A percentile compares a stretch with the other conserved stretches of the same genome.
These are phyloP conservation scores for Prolemur simus DNA, from an alignment of 2,113 vertebrate genomes.

Conservation along the genomic window DNA sequence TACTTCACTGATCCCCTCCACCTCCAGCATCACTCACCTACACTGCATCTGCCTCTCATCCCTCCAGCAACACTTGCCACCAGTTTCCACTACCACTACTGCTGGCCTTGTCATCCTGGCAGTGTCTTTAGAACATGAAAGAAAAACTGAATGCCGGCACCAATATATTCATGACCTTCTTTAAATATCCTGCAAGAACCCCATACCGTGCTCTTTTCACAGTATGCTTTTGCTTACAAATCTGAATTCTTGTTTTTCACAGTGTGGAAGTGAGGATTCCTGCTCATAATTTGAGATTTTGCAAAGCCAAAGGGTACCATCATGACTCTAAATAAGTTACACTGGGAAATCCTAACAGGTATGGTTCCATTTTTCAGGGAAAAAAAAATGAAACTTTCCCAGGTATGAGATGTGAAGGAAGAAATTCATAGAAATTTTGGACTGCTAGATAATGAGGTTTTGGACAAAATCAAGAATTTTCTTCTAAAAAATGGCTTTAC, in stretches of 20 bases:
- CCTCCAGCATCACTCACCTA: not conserved
- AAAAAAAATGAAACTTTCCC: not conserved
- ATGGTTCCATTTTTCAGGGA: not conserved
- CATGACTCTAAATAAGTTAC: not conserved
- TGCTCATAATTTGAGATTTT: not conserved
- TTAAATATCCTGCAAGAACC: not conserved
- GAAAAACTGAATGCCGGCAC: not conserved
- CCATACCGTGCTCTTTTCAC: not conserved
- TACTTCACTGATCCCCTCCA: not conserved
- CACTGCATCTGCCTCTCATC: not conserved
- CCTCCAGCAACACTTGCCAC: not conserved
- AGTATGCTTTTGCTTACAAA: not conserved
- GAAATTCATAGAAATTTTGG: not conserved
- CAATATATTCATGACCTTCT: not conserved
- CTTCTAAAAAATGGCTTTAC: conserved; percentile 11
- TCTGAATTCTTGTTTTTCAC: not conserved
- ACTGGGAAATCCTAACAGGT: not conserved
- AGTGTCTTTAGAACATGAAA: not conserved
- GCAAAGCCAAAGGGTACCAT: not conserved
- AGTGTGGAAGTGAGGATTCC: not conserved
- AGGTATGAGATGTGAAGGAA: not conserved
- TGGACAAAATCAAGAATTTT: not conserved
- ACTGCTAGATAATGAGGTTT: not conserved
- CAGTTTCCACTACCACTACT: not conserved
- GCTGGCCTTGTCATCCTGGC: not conserved